Evolutionary conservation across 1,140 invertebrate species (phyloP).

Genomic region (Apis cerana): DNA sequence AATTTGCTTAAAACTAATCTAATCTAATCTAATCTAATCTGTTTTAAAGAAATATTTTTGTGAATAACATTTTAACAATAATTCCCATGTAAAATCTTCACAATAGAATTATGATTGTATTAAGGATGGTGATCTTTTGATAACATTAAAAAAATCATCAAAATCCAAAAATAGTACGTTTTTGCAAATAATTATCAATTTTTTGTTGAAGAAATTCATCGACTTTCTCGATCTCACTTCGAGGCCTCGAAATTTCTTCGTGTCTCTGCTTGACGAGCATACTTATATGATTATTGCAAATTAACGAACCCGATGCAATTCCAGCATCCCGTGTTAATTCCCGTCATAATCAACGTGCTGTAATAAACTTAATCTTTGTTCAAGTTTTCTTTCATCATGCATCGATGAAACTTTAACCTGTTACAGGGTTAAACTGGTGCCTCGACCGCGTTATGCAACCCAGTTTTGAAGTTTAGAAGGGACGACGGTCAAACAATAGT

Average conservation of each 20-base stretch:
- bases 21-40: too few species aligned
- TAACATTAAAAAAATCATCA: too few species aligned
- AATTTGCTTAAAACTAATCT: too few species aligned
- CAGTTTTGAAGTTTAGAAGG: conserved; percentile 59
- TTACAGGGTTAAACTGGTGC: background rate
- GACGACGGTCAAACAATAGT: conserved; percentile 63
- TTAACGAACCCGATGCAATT: background rate
- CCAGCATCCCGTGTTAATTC: conserved; percentile 2
- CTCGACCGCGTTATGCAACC: conserved; percentile 59
- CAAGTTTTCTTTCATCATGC: background rate
- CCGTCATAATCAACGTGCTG: background rate
- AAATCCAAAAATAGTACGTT: too few species aligned
- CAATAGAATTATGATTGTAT: too few species aligned
- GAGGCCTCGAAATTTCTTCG: background rate
- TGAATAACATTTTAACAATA: too few species aligned
- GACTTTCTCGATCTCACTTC: background rate
- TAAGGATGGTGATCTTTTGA: too few species aligned
- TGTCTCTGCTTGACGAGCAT: background rate
- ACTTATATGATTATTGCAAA: background rate
- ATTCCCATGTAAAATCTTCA: too few species aligned
- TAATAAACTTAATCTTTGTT: too few species aligned
- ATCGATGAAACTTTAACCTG: conserved; percentile 25
- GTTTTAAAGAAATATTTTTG: too few species aligned
- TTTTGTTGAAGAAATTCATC: background rate
- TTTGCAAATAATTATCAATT: background rate